Evolutionary conservation across 2,888 invertebrate species (phyloP), one percentile per base, ranked within the genome.

Genomic region (Melitaea athalia): DNA sequence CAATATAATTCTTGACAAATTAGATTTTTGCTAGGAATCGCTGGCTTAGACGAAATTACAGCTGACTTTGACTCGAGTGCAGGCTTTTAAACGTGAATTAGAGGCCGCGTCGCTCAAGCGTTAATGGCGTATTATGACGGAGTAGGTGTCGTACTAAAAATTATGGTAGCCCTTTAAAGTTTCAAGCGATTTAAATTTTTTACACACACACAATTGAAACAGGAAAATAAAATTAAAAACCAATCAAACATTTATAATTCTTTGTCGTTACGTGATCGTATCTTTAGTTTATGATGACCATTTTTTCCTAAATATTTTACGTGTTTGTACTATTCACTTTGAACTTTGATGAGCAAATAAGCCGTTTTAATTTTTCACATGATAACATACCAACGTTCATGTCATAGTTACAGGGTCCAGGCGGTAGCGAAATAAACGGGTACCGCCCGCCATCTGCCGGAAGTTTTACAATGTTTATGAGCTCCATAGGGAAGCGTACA

Each of bases 11-110:
- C 82, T 89, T 92, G 92, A 92, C 86, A 92, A 92, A 92, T 92
- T 91, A 90, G 87, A 92, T 92, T 92, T 89, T 90, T 88, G 87
- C 84, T 84, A 82, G 87, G 84, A 88, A 86, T 89, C 88, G 82
- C 88, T 85, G 84, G 88, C 84, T 89, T 87, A 91, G 90, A 88
- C 89, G 81, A 91, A 92, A 92, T 92, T 92, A 91, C 81, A 81
- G 85, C 81, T 82, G 92, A 92, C 92, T 91, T 91, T 86, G 87
- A 90, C 83, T 86, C 86, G 82, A 92, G 92, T 92, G 92, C 92
- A 92, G 85, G 92, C 92, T 92, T 92, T 92, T 92, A 92, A 91
- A 91, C 86, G 83, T 80, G 89, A 91, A 91, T 92, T 92, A 92
- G 87, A 88, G 86, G 85, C 86, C 83, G 81, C 79, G 82, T 82